These are phyloP conservation scores for Pogonomyrmex californicus DNA, from an alignment of 1,140 invertebrate species.

Conservation along the genomic window DNA sequence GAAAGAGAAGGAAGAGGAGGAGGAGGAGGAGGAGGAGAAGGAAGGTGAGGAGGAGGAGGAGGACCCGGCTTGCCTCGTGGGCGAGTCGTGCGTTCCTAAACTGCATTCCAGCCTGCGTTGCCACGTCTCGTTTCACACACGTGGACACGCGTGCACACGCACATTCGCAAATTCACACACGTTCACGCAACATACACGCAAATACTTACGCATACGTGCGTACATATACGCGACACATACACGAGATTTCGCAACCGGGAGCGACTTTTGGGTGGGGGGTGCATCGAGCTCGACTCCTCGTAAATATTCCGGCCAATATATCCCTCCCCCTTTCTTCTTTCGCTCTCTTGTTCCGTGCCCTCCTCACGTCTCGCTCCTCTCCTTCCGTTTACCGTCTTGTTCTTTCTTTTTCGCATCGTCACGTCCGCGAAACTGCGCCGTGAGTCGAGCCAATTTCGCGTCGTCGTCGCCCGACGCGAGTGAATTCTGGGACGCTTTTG, in stretches of 20 bases:
- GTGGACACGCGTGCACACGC: constrained; percentile 40
- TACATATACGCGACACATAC: neutral
- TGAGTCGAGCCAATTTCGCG: constrained; percentile 53
- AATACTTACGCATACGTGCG: neutral
- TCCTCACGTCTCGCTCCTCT: constrained; percentile 28
- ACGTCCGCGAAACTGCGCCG: constrained; percentile 56
- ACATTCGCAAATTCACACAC: neutral
- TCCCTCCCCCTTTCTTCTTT: constrained; percentile 10
- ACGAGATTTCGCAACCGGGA: constrained; percentile 12
- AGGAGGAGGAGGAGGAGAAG: constrained; percentile 11
- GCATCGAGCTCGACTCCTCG: constrained; percentile 54
- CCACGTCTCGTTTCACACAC: constrained; percentile 77
- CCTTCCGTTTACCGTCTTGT: constrained; percentile 42
- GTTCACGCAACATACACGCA: neutral
- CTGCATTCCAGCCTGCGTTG: constrained; percentile 80
- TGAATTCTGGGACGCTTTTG: constrained; percentile 56
- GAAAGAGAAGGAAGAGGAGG: constrained; percentile 28
- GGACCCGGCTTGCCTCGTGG: constrained; percentile 66
- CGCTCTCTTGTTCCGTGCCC: constrained; percentile 42
- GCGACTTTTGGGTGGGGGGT: constrained; percentile 39
- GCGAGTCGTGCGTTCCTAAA: constrained; percentile 78
- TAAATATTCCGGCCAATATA: constrained; percentile 70
- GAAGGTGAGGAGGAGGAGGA: constrained; percentile 17
- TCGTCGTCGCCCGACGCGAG: constrained; percentile 43
- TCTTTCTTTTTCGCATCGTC: constrained; percentile 54